phyloP scores from a whole-genome alignment of 2,797 vertebrate genomes.

The Ibycter americanus region DNA sequence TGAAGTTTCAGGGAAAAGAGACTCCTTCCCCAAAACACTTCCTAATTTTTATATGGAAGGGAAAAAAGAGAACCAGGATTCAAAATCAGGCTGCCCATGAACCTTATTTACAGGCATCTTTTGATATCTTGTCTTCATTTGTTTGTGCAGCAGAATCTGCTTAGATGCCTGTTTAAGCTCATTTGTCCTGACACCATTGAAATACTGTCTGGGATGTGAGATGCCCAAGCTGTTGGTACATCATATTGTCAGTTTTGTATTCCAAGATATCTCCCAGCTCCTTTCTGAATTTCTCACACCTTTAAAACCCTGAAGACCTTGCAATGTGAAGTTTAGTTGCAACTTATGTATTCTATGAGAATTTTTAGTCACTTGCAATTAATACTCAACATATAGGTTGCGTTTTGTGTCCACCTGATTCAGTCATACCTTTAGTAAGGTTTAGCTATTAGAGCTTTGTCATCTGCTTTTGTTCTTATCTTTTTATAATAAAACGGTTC shows the following conservation, averaged over 20 bases:
- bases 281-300: neutral
- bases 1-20: neutral
- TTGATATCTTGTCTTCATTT: neutral
- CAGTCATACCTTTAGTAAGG: neutral
- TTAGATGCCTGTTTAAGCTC: neutral
- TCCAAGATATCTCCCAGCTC: neutral
- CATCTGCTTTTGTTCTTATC: conserved; percentile 76
- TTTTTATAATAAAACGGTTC: conserved; percentile 63
- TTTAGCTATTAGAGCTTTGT: neutral
- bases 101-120: neutral
- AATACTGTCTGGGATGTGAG: neutral
- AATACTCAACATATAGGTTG: neutral
- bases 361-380: neutral
- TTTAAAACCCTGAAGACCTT: neutral
- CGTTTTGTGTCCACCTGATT: neutral
- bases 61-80: neutral
- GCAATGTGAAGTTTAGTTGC: neutral
- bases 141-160: neutral
- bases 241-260: neutral
- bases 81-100: neutral
- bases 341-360: neutral
- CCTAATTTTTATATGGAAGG: neutral
- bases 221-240: neutral
- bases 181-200: neutral
- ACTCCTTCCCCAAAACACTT: neutral